Evolutionary conservation across 2,797 vertebrate genomes (phyloP).

Genomic region (Esox masquinongy): DNA sequence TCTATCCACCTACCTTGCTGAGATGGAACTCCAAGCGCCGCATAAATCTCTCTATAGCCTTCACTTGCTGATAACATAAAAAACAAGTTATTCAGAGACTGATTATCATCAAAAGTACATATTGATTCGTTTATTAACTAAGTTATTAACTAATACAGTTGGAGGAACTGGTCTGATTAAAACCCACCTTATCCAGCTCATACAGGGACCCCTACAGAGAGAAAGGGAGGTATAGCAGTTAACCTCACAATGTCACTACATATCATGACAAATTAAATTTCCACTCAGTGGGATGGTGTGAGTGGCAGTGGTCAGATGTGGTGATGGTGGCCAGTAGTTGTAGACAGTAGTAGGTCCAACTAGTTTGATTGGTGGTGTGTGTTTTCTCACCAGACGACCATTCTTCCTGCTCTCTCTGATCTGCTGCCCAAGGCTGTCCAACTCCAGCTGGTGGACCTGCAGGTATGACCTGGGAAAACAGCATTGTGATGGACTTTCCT

Average conservation of each 20-base stretch:
- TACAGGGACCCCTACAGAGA: slow-evolving; percentile 66
- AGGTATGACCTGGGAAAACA: slow-evolving; percentile 81
- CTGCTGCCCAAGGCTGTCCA: slow-evolving; percentile 88
- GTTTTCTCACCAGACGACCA: slow-evolving; percentile 84
- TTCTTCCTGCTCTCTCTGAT: slow-evolving; percentile 92
- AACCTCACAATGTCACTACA: slow-evolving; percentile 24
- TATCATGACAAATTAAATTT: background rate
- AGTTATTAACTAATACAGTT: background rate
- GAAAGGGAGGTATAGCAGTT: slow-evolving; percentile 28
- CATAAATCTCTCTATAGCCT: slow-evolving; percentile 91
- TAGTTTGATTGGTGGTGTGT: slow-evolving; percentile 32
- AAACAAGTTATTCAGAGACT: slow-evolving; percentile 16
- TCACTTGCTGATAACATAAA: slow-evolving; percentile 82
- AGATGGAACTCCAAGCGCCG: slow-evolving; percentile 90
- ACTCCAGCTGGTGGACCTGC: slow-evolving; percentile 91
- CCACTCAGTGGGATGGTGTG: background rate
- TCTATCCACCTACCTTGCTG: slow-evolving; percentile 82
- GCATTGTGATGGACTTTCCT: slow-evolving; percentile 8
- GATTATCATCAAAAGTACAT: background rate
- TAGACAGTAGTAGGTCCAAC: background rate
- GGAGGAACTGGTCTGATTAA: slow-evolving; percentile 32
- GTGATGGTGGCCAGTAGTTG: slow-evolving; percentile 18
- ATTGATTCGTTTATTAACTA: background rate
- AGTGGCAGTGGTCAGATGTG: background rate
- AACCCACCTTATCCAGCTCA: slow-evolving; percentile 68